phyloP scores from a whole-genome alignment of 2,888 invertebrate species.

The Aethes cnicana region DNA sequence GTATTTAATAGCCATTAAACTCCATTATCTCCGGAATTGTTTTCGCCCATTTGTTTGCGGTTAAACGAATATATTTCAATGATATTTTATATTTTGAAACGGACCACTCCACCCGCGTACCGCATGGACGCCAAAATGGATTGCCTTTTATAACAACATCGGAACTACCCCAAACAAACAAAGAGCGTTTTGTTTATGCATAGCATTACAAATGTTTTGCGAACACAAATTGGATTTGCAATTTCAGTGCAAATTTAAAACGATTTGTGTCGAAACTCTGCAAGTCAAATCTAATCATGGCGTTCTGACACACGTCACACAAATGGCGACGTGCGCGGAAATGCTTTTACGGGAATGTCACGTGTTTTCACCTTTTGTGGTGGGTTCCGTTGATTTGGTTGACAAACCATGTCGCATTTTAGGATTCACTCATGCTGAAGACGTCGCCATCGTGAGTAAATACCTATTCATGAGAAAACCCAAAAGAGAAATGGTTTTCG shows the following conservation, averaged over 20 bases:
- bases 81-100: too few species aligned
- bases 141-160: too few species aligned
- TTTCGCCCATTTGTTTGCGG: conserved; percentile 7
- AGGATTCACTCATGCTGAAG: too few species aligned
- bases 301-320: background rate
- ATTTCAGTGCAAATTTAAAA: conserved; percentile 14
- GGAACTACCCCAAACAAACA: too few species aligned
- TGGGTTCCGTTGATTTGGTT: background rate
- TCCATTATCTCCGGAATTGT: conserved; percentile 3
- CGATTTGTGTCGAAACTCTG: conserved; percentile 1
- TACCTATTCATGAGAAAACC: too few species aligned
- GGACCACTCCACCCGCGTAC: too few species aligned
- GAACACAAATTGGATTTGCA: conserved; percentile 1
- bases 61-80: background rate
- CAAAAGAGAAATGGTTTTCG: too few species aligned
- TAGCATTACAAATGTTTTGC: too few species aligned
- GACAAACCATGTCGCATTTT: too few species aligned
- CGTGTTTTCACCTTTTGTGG: background rate
- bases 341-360: background rate
- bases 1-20: conserved; percentile 19
- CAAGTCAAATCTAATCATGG: conserved; percentile 17
- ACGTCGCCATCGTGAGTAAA: too few species aligned
- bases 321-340: conserved; percentile 2
- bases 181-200: too few species aligned
- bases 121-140: too few species aligned